A percentile compares a stretch with the other conserved stretches of the same genome.
These are phyloP conservation scores for Drosophila mojavensis DNA, from an alignment of 1,140 invertebrate genomes.

Conservation along the genomic window DNA sequence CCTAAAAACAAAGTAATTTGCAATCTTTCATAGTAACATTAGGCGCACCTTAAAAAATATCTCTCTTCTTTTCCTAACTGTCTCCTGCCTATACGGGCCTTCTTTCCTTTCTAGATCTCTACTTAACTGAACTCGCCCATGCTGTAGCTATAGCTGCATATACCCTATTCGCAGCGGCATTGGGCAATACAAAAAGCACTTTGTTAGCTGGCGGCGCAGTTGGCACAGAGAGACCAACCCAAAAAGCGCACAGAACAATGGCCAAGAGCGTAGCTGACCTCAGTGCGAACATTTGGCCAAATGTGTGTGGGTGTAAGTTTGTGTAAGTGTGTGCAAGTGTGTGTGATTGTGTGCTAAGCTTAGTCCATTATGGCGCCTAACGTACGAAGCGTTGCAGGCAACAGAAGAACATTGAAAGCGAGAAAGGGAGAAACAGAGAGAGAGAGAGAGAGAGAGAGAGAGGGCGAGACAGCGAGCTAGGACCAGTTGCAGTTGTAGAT, in stretches of 20 bases:
- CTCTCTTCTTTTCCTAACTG: background rate
- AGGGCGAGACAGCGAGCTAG: background rate
- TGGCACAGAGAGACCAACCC: slow-evolving; percentile 23
- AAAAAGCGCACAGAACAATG: slow-evolving; percentile 44
- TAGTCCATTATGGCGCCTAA: slow-evolving; percentile 77
- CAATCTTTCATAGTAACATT: no score
- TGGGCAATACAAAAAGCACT: slow-evolving; percentile 11
- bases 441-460: background rate
- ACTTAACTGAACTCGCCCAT: no score
- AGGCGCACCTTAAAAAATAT: no score
- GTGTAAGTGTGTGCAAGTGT: slow-evolving; percentile 15
- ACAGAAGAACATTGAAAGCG: slow-evolving; percentile 10
- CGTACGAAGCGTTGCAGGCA: slow-evolving; percentile 52
- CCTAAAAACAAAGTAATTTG: no score
- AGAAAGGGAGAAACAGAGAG: background rate
- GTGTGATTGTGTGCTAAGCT: slow-evolving; percentile 54
- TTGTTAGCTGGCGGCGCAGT: slow-evolving; percentile 12
- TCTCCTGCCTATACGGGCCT: no score
- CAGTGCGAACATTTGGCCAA: slow-evolving; percentile 35
- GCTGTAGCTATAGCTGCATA: background rate
- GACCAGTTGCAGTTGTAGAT: slow-evolving; percentile 11
- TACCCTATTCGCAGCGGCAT: slow-evolving; percentile 9
- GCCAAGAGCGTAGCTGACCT: slow-evolving; percentile 61
- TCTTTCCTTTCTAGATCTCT: no score
- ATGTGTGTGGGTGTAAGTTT: slow-evolving; percentile 16